Conservation (phyloP, 2,797 vertebrate species). For the Girardinus metallicus region DNA sequence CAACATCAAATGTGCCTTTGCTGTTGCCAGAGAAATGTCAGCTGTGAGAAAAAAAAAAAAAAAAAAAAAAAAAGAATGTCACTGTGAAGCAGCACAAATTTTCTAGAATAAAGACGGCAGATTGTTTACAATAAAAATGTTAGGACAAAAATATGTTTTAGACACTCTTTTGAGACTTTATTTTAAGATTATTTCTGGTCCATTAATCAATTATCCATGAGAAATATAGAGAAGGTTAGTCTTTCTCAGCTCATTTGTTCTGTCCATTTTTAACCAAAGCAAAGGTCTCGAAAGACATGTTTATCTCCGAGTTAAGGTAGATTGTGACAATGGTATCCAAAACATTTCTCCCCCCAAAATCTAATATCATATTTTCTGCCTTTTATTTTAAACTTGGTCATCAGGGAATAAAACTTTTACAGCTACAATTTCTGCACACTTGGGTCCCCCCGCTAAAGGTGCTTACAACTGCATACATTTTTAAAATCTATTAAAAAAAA, state of each 20-base stretch:
- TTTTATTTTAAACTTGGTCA: too few species aligned
- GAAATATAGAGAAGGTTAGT: neutral
- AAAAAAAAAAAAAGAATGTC: too few species aligned
- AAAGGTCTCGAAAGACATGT: neutral
- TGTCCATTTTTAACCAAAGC: neutral
- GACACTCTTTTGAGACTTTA: neutral
- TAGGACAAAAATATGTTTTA: neutral
- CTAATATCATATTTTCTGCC: too few species aligned
- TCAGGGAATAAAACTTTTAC: too few species aligned
- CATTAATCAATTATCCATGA: neutral
- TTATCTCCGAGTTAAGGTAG: neutral
- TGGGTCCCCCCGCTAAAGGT: too few species aligned
- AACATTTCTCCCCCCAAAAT: neutral
- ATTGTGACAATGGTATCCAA: neutral
- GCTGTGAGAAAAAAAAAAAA: too few species aligned
- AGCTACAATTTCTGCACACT: too few species aligned
- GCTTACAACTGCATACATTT: too few species aligned
- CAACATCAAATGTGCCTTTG: slow-evolving; percentile 19
- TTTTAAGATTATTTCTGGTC: neutral
- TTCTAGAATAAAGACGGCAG: neutral
- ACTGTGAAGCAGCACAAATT: neutral
- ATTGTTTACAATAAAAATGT: neutral
- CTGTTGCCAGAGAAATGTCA: slow-evolving; percentile 18
- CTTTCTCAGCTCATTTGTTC: too few species aligned
- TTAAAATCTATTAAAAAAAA: too few species aligned